A percentile compares a stretch with the other conserved stretches of the same genome.
Evolutionary conservation across 2,113 vertebrate species (phyloP).

Genomic region (Esox niger): DNA sequence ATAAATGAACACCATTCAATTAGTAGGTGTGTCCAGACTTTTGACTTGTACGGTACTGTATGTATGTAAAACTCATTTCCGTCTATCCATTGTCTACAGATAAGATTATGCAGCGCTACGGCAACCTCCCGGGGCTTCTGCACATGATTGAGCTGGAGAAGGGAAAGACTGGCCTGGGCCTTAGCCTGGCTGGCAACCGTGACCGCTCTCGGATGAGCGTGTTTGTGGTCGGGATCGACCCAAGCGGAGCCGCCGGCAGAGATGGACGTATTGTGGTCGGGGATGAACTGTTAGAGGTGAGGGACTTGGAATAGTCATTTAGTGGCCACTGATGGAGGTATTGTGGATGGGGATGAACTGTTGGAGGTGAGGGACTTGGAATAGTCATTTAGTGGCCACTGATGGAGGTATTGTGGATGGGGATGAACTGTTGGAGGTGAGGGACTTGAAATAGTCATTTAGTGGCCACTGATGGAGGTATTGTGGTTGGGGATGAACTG

Average conservation of each 20-base stretch:
- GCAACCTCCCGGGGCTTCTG: conserved; percentile 82
- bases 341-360: too few relatives aligned
- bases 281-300: conserved; percentile 94
- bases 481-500: too few relatives aligned
- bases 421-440: too few relatives aligned
- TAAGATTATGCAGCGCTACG: conserved; percentile 84
- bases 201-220: conserved; percentile 96
- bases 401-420: too few relatives aligned
- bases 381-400: too few relatives aligned
- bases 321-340: background rate
- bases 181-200: conserved; percentile 96
- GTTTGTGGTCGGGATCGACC: conserved; percentile 95
- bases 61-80: too few relatives aligned
- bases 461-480: too few relatives aligned
- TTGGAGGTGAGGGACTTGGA: too few relatives aligned
- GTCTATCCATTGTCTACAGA: conserved; percentile 64
- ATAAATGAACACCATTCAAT: too few relatives aligned
- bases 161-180: conserved; percentile 88
- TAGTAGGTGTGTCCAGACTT: too few relatives aligned
- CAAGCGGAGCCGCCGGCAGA: conserved; percentile 88
- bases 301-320: conserved; percentile 8
- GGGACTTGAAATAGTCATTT: too few relatives aligned
- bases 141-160: conserved; percentile 95
- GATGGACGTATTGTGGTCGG: conserved; percentile 89
- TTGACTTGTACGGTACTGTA: too few relatives aligned